Conservation (phyloP, 2,797 vertebrate species). For the Yasuhikotakia modesta region DNA sequence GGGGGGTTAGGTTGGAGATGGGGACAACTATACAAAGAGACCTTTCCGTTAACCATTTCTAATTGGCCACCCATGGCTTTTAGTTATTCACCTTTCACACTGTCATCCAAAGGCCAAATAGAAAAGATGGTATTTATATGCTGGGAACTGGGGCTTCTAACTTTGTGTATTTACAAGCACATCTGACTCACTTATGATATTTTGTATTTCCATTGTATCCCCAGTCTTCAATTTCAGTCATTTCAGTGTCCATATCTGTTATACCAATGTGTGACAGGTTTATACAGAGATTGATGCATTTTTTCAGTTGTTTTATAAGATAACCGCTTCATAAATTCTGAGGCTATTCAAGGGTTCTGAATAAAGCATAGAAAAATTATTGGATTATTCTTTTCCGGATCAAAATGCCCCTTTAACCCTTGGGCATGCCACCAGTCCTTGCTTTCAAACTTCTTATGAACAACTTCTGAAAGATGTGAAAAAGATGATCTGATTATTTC, state of each 20-base stretch:
- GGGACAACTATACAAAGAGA: constrained; percentile 54
- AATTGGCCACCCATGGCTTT: constrained; percentile 64
- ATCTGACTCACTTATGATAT: not conserved
- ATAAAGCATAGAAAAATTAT: constrained; percentile 52
- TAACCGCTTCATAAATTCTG: constrained; percentile 43
- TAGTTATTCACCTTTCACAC: constrained; percentile 61
- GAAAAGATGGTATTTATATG: constrained; percentile 13
- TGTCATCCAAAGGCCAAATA: constrained; percentile 51
- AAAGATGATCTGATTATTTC: constrained; percentile 68
- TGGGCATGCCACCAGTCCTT: constrained; percentile 37
- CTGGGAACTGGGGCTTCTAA: not conserved
- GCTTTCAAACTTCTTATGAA: constrained; percentile 50
- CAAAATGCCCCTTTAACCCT: constrained; percentile 47
- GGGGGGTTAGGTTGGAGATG: constrained; percentile 44
- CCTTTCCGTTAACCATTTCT: constrained; percentile 54
- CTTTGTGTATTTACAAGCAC: not conserved
- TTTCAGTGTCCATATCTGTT: too few species aligned
- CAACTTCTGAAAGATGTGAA: constrained; percentile 62
- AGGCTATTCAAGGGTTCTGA: constrained; percentile 46
- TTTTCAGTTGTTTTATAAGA: constrained; percentile 7
- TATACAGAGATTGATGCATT: not conserved
- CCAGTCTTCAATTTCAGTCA: too few species aligned
- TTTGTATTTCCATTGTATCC: not conserved
- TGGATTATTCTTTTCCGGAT: constrained; percentile 55
- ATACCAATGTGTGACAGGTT: not conserved